Evolutionary conservation across 2,113 vertebrate genomes (phyloP).

Genomic region (Desmodus rotundus): DNA sequence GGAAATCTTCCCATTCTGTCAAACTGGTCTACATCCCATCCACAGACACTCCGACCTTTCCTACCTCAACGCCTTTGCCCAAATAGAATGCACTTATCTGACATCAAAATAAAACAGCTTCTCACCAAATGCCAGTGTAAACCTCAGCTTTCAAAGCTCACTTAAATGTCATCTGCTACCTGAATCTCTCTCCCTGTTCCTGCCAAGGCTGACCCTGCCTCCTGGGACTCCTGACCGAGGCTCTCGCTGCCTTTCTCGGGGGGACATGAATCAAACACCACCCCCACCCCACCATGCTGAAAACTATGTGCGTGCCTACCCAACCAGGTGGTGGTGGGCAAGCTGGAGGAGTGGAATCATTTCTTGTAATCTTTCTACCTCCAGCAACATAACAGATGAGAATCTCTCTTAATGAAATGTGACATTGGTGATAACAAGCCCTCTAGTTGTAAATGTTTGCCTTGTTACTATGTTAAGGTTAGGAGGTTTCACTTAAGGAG

Average conservation of each 20-base stretch:
- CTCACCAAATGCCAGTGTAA: neutral
- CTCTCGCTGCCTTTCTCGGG: neutral
- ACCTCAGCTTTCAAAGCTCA: slow-evolving; percentile 9
- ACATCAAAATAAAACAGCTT: neutral
- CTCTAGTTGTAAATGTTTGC: neutral
- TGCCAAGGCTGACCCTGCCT: neutral
- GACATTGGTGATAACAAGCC: neutral
- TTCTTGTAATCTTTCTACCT: neutral
- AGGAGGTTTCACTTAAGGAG: neutral
- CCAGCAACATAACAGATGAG: neutral
- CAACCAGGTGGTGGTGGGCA: neutral
- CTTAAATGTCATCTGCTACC: neutral
- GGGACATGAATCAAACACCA: neutral
- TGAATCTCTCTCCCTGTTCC: neutral
- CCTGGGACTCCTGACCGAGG: neutral
- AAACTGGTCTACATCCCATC: neutral
- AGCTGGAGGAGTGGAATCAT: neutral
- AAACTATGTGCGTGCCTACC: neutral
- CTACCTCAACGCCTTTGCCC: neutral
- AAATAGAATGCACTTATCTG: neutral
- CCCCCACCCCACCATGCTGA: too few species aligned
- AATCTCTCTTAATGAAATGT: neutral
- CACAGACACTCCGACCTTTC: neutral
- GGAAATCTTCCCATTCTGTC: neutral
- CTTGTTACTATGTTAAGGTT: neutral